Evolutionary conservation across 2,888 invertebrate species (phyloP).

Genomic region (Cantharis nigra): DNA sequence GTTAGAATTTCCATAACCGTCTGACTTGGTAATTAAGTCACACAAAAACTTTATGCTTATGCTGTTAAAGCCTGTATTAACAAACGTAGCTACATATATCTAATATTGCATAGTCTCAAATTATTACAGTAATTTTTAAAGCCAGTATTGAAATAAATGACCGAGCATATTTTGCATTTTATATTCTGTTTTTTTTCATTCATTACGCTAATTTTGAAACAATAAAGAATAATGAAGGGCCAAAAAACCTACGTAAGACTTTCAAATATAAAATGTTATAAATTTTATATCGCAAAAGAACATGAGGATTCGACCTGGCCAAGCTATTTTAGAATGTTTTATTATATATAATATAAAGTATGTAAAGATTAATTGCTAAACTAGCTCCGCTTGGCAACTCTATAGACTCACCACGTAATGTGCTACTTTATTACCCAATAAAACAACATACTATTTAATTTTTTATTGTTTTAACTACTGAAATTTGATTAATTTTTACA

Average conservation of each 20-base stretch:
- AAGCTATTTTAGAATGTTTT: too few relatives aligned
- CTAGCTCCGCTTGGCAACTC: too few relatives aligned
- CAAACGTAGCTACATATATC: too few relatives aligned
- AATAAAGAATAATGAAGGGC: background rate
- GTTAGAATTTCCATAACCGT: background rate
- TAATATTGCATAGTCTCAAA: background rate
- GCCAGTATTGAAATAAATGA: background rate
- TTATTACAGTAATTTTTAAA: background rate
- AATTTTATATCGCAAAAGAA: too few relatives aligned
- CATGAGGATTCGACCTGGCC: too few relatives aligned
- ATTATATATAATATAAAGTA: too few relatives aligned
- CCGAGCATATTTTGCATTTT: background rate
- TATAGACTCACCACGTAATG: background rate
- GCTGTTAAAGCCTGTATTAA: background rate
- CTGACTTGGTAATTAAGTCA: background rate
- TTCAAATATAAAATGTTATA: background rate
- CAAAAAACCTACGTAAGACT: background rate
- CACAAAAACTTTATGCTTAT: background rate
- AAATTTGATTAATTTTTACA: too few relatives aligned
- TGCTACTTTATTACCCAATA: too few relatives aligned
- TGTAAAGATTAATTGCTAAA: too few relatives aligned
- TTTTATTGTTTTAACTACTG: too few relatives aligned
- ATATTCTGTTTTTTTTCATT: background rate
- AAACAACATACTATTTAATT: too few relatives aligned
- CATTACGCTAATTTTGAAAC: background rate